These are phyloP conservation scores for Mus pahari DNA, from an alignment of 2,113 vertebrate species.

Conservation along the genomic window DNA sequence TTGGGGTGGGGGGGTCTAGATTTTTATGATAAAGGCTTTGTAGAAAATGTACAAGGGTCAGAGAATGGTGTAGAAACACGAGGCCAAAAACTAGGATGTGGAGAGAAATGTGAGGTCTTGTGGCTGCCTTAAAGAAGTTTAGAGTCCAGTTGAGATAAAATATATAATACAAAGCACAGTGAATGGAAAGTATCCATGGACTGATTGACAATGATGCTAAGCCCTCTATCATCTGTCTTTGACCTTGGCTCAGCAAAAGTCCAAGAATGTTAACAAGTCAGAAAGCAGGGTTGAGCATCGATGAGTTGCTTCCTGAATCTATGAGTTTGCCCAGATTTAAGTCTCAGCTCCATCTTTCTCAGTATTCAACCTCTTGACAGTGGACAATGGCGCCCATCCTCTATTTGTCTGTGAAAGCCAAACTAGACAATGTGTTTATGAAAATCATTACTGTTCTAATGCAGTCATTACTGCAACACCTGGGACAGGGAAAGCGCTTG, in stretches of 20 bases:
- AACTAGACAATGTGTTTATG: not conserved
- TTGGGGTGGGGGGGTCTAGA: not conserved
- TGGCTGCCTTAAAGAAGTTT: not conserved
- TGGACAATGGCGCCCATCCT: not conserved
- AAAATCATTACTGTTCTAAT: conserved; percentile 14
- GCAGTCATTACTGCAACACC: not conserved
- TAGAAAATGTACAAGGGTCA: not conserved
- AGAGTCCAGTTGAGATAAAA: not conserved
- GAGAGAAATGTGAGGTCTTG: not conserved
- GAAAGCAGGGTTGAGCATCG: not conserved
- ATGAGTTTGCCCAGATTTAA: not conserved
- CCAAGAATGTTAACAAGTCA: not conserved
- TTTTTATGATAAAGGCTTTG: not conserved
- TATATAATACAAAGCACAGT: not conserved
- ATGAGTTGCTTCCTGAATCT: not conserved
- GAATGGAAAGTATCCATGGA: not conserved
- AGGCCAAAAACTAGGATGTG: not conserved
- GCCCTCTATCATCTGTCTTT: not conserved
- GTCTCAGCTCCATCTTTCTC: not conserved
- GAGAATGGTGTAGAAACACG: not conserved
- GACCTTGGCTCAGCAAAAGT: not conserved
- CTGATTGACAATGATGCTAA: accelerated
- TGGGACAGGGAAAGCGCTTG: not conserved
- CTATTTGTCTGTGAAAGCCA: not conserved
- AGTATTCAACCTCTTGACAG: not conserved